These are phyloP conservation scores for Heterodera schachtii DNA, from an alignment of 1,140 invertebrate genomes.

Conservation along the genomic window DNA sequence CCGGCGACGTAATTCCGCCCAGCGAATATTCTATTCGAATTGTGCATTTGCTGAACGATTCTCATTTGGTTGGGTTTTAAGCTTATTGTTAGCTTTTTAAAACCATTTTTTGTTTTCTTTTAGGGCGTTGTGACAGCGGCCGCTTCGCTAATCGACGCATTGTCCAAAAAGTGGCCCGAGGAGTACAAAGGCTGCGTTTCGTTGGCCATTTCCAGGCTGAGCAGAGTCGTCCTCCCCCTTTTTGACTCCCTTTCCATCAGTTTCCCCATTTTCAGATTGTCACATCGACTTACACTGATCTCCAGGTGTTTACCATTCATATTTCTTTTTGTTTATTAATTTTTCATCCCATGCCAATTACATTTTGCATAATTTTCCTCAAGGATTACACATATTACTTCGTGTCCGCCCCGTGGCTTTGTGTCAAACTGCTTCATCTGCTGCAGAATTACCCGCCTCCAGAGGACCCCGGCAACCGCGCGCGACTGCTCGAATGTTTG, in stretches of 20 bases:
- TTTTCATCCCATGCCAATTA: not conserved
- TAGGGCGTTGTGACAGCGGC: constrained; percentile 88
- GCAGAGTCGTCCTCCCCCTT: constrained; percentile 73
- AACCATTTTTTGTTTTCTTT: constrained; percentile 18
- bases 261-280: constrained; percentile 54
- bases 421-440: constrained; percentile 91
- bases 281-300: constrained; percentile 62
- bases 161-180: constrained; percentile 97
- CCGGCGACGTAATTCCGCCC: constrained; percentile 87
- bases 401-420: constrained; percentile 98
- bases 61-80: constrained; percentile 77
- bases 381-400: constrained; percentile 99
- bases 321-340: constrained; percentile 50
- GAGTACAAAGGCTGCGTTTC: constrained; percentile 99
- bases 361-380: constrained; percentile 44
- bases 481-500: constrained; percentile 94
- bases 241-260: not conserved
- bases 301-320: constrained; percentile 26
- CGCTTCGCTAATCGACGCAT: constrained; percentile 92
- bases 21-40: constrained; percentile 98
- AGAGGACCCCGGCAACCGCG: constrained; percentile 71
- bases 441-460: constrained; percentile 98
- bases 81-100: not conserved
- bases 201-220: constrained; percentile 91
- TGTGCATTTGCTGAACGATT: constrained; percentile 96